Evolutionary conservation across 2,797 vertebrate genomes (phyloP), one percentile per base, ranked within the genome.

Genomic region (Myotis daubentonii): DNA sequence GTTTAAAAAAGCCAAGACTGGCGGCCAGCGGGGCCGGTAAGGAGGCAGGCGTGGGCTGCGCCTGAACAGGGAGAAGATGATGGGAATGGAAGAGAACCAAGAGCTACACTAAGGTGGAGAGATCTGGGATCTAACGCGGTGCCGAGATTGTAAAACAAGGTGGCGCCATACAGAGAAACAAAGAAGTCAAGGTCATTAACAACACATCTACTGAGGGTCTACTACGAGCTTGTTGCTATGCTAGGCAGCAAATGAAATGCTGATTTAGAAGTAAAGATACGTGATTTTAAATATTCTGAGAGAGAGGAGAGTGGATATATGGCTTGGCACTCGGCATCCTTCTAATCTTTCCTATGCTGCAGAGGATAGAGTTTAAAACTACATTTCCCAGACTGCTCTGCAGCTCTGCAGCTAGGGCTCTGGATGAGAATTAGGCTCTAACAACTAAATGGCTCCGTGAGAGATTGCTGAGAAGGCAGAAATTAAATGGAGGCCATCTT

Each of bases 401-500:
- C 60, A 15, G 25, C 5, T 80, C 20, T 86, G 33, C 16, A 53
- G 30, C 49, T 36, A 57, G 12, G 30, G 33, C 16, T 51, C 71
- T 68, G 22, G 51, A n/a, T 13, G n/a, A 95, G 36, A 38, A 71
- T 49, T 12, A 10, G 6, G 36, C 25, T 80, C n/a, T 57, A 49
- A 12, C 38, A 44, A 5, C 33, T 75, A 38, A 72, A 78, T 0
- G 13, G 19, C n/a, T 22, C 19, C 0, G 4, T 15, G 36, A 55
- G 23, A 93, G 53, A 72, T 28, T 60, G 13, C 33, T 62, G 25
- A 78, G 28, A 78, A 81, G 57, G 20, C 60, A 85, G 44, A 92
- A 75, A 75, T 80, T 62, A 94, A 91, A 84, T 20, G 81, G 66
- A 81, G 87, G 65, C 74, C 30, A 20, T 16, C 28, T 33, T 83